A percentile compares a stretch with the other conserved stretches of the same genome.
phyloP scores from a whole-genome alignment of 1,140 invertebrate genomes.

The Dendroctonus valens region DNA sequence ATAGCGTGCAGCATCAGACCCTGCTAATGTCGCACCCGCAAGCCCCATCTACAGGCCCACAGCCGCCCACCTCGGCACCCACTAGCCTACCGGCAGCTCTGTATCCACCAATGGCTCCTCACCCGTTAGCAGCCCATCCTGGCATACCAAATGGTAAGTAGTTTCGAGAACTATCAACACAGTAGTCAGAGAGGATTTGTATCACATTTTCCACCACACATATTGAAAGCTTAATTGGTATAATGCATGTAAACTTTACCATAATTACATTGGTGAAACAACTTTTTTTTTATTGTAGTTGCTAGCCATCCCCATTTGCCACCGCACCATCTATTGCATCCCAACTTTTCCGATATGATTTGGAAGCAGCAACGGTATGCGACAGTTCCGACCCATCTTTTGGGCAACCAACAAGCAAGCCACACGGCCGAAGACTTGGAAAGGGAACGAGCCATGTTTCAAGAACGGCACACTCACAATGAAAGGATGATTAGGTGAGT shows the following conservation, averaged over 20 bases:
- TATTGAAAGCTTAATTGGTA: too few species aligned
- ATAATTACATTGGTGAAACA: too few species aligned
- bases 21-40: constrained; percentile 57
- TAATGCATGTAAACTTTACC: too few species aligned
- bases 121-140: constrained; percentile 39
- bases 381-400: constrained; percentile 51
- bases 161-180: neutral
- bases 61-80: constrained; percentile 41
- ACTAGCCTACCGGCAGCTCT: constrained; percentile 39
- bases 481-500: constrained; percentile 41
- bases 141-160: constrained; percentile 31
- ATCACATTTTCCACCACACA: too few species aligned
- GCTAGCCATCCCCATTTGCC: constrained; percentile 52
- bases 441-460: constrained; percentile 39
- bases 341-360: constrained; percentile 49
- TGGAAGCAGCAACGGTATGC: constrained; percentile 50
- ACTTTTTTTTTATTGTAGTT: constrained; percentile 9
- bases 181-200: too few species aligned
- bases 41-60: constrained; percentile 36
- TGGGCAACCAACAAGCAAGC: constrained; percentile 22
- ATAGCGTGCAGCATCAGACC: constrained; percentile 55
- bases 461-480: constrained; percentile 48
- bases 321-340: constrained; percentile 51
- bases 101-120: constrained; percentile 43
- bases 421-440: constrained; percentile 59